A percentile compares a stretch with the other conserved stretches of the same genome.
Conservation (phyloP, 2,797 vertebrate genomes). For the Gymnoscopelus microlampas region DNA sequence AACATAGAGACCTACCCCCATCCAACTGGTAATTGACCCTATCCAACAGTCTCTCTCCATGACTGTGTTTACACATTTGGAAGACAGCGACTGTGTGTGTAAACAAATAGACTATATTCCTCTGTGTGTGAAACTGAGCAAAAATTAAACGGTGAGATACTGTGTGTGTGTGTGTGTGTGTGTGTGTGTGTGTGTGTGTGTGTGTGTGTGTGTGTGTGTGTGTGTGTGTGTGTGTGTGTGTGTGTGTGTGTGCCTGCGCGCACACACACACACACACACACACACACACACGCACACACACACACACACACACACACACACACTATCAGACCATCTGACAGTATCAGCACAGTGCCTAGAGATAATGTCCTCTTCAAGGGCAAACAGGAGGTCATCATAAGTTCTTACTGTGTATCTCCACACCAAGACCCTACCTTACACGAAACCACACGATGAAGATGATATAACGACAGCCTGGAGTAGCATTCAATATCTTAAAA, state of each 20-base stretch:
- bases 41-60: slow-evolving; percentile 3
- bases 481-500: too few relatives aligned
- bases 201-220: not conserved
- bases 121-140: not conserved
- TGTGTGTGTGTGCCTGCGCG: too few relatives aligned
- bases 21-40: slow-evolving; percentile 36
- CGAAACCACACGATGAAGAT: too few relatives aligned
- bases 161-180: slow-evolving; percentile 6
- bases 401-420: too few relatives aligned
- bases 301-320: too few relatives aligned
- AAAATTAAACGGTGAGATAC: not conserved
- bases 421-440: too few relatives aligned
- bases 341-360: not conserved
- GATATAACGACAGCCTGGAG: too few relatives aligned
- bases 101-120: too few relatives aligned
- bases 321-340: not conserved
- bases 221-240: not conserved
- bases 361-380: not conserved
- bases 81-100: slow-evolving; percentile 25
- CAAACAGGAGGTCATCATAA: not conserved
- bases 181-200: slow-evolving; percentile 14
- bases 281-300: too few relatives aligned
- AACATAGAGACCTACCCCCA: slow-evolving; percentile 28
- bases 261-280: too few relatives aligned
- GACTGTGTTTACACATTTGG: slow-evolving; percentile 11